These are phyloP conservation scores for Lutraria lutraria DNA, from an alignment of 2,888 invertebrate species.

Conservation along the genomic window DNA sequence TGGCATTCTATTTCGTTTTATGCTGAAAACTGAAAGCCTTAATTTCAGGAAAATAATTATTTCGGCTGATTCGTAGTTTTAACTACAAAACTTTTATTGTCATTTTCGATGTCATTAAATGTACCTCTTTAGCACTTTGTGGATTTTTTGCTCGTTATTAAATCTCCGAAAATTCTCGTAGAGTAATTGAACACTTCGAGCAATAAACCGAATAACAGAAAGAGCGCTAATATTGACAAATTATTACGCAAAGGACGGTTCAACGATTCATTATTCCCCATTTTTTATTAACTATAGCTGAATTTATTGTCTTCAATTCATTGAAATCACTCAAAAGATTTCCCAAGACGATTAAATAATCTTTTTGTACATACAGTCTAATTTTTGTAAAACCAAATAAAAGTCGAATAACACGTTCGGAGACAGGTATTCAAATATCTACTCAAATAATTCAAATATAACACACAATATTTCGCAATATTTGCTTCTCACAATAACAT, in stretches of 20 bases:
- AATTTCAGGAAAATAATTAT: constrained; percentile 12
- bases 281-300: constrained; percentile 23
- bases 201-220: constrained; percentile 30
- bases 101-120: constrained; percentile 14
- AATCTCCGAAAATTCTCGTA: constrained; percentile 21
- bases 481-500: background rate
- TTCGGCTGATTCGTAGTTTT: background rate
- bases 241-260: constrained; percentile 28
- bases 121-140: background rate
- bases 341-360: constrained; percentile 26
- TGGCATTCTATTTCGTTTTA: constrained; percentile 15
- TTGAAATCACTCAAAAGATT: background rate
- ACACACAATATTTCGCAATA: constrained; percentile 23
- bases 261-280: constrained; percentile 34
- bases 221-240: constrained; percentile 19
- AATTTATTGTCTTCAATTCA: constrained; percentile 31
- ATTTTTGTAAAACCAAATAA: constrained; percentile 16
- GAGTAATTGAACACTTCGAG: constrained; percentile 36
- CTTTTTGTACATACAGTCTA: constrained; percentile 11
- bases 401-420: constrained; percentile 30
- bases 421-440: constrained; percentile 35
- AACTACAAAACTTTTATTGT: constrained; percentile 10
- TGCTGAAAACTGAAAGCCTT: background rate
- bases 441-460: constrained; percentile 18
- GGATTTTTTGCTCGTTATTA: constrained; percentile 17